Percentiles rank a stretch among this genome's conserved stretches.
These are phyloP conservation scores for Myrmecophaga tridactyla DNA, from an alignment of 2,113 vertebrate species.

Conservation along the genomic window DNA sequence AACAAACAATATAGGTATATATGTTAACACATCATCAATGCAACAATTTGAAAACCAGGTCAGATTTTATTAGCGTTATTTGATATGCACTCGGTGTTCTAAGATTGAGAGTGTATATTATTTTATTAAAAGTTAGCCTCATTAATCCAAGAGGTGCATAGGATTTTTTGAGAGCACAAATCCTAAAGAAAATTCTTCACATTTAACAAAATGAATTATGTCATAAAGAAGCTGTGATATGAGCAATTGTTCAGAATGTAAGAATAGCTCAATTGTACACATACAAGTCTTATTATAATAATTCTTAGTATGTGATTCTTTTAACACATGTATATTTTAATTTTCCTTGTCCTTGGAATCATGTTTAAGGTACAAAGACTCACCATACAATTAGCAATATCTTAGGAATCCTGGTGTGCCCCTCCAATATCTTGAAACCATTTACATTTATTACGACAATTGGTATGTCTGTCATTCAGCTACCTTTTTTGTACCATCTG, in stretches of 20 bases:
- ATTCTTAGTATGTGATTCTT: not conserved
- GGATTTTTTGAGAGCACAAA: not conserved
- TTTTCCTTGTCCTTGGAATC: not conserved
- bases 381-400: not conserved
- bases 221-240: not conserved
- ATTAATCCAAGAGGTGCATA: not conserved
- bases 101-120: not conserved
- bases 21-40: not conserved
- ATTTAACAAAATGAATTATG: slow-evolving; percentile 3
- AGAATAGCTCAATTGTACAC: not conserved
- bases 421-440: not conserved
- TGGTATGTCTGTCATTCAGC: not conserved
- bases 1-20: not conserved
- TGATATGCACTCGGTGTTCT: not conserved
- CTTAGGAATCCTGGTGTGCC: not conserved
- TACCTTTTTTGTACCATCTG: not conserved
- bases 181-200: not conserved
- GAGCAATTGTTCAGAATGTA: not conserved
- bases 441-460: not conserved
- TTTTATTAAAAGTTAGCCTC: not conserved
- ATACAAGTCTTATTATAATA: not conserved
- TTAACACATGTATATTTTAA: not conserved
- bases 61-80: not conserved
- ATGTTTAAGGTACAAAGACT: not conserved
- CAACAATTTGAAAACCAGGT: not conserved